Conservation (phyloP, 2,888 invertebrate species). For the Lithophane semibrunnea region DNA sequence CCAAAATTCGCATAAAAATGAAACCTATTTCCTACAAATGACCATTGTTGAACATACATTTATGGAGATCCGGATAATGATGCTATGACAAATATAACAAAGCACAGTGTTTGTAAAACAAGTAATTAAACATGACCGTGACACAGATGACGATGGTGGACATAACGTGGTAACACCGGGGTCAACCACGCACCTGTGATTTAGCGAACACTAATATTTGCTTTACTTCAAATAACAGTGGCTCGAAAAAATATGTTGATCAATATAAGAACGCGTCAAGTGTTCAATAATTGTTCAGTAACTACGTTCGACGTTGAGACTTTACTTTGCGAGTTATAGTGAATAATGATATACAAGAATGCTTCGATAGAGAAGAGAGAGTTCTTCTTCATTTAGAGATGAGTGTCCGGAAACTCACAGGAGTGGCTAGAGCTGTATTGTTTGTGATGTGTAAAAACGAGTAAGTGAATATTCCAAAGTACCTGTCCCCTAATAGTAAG, state of each 20-base stretch:
- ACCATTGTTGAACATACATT: conserved; percentile 20
- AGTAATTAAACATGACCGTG: conserved; percentile 55
- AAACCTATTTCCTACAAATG: conserved; percentile 30
- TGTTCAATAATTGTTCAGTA: conserved; percentile 12
- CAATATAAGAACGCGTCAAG: conserved; percentile 6
- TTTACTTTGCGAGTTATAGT: not conserved
- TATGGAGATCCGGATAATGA: conserved; percentile 41
- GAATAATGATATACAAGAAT: not conserved
- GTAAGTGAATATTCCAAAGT: not conserved
- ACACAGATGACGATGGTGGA: conserved; percentile 42
- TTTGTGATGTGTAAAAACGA: not conserved
- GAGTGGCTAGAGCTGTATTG: not conserved
- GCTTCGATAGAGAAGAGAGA: not conserved
- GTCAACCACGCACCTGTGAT: conserved; percentile 37
- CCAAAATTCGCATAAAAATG: conserved; percentile 21
- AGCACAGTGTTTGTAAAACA: conserved; percentile 25
- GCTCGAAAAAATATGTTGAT: conserved; percentile 1
- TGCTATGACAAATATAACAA: conserved; percentile 37
- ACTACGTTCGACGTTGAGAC: conserved; percentile 1
- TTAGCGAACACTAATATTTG: conserved; percentile 22
- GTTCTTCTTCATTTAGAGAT: not conserved
- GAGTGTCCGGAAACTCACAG: not conserved
- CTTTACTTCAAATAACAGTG: conserved; percentile 17
- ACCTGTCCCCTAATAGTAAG: conserved; percentile 91
- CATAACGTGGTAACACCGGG: not conserved